Percentiles rank a stretch among this genome's conserved stretches.
Evolutionary conservation across 2,113 vertebrate species (phyloP).

Genomic region (Pygoscelis adeliae): DNA sequence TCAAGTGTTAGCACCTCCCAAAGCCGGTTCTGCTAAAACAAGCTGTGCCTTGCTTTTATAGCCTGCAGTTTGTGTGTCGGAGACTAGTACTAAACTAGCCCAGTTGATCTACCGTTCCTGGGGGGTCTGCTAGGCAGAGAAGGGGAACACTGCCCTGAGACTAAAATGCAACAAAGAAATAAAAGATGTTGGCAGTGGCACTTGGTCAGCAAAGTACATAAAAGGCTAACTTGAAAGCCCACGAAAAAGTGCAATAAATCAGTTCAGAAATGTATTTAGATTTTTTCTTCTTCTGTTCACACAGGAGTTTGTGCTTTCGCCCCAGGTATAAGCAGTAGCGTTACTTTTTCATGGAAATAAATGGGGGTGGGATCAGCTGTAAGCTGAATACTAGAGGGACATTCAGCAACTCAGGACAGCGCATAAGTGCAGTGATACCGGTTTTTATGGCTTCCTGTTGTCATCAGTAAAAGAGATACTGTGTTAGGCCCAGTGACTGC

Average conservation of each 20-base stretch:
- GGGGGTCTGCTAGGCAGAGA: not conserved
- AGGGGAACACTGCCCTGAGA: not conserved
- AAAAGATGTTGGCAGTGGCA: not conserved
- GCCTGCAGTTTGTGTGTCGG: not conserved
- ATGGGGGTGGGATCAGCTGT: not conserved
- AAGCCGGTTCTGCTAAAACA: not conserved
- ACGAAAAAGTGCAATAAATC: not conserved
- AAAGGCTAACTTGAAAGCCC: slow-evolving; percentile 4
- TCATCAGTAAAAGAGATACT: not conserved
- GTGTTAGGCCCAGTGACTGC: not conserved
- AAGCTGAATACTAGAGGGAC: not conserved
- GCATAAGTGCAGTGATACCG: not conserved
- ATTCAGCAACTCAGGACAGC: not conserved
- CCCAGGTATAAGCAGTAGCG: not conserved
- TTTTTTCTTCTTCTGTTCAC: not conserved
- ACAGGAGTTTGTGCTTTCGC: not conserved
- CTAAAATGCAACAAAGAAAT: not conserved
- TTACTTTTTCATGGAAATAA: not conserved
- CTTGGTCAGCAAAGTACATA: not conserved
- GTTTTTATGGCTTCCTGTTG: not conserved
- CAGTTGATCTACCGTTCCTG: not conserved
- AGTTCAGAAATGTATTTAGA: not conserved
- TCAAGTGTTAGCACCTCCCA: not conserved
- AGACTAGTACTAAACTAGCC: not conserved
- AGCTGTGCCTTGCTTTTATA: not conserved